Conservation (phyloP, 2,113 vertebrate species). For the Limnothrissa miodon region DNA sequence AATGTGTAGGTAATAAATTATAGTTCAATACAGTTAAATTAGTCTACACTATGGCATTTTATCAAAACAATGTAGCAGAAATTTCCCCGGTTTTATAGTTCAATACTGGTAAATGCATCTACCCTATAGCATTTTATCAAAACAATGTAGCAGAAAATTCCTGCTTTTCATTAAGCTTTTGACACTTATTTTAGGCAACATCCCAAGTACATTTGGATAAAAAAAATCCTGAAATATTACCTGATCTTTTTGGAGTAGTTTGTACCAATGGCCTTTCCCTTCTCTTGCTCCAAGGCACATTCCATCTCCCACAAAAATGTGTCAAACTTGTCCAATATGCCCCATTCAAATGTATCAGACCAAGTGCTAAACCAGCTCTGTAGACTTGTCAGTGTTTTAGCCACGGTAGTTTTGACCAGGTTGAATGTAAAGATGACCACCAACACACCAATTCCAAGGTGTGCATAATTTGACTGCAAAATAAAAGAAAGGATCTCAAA, state of each 20-base stretch:
- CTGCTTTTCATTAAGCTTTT: background rate
- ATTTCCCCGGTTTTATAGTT: background rate
- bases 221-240: background rate
- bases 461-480: background rate
- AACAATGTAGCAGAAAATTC: background rate
- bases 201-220: background rate
- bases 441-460: background rate
- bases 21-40: background rate
- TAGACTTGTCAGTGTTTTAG: background rate
- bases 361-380: background rate
- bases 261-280: background rate
- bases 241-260: background rate
- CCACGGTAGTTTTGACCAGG: background rate
- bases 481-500: background rate
- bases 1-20: background rate
- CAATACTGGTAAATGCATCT: background rate
- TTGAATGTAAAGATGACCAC: background rate
- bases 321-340: no score
- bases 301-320: background rate
- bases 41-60: background rate
- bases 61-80: background rate
- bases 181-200: background rate
- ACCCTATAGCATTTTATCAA: background rate
- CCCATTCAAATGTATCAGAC: no score
- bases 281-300: background rate